Base-by-base conservation (phyloP, 1,140 invertebrate species). In the Drosophila suzukii region DNA sequence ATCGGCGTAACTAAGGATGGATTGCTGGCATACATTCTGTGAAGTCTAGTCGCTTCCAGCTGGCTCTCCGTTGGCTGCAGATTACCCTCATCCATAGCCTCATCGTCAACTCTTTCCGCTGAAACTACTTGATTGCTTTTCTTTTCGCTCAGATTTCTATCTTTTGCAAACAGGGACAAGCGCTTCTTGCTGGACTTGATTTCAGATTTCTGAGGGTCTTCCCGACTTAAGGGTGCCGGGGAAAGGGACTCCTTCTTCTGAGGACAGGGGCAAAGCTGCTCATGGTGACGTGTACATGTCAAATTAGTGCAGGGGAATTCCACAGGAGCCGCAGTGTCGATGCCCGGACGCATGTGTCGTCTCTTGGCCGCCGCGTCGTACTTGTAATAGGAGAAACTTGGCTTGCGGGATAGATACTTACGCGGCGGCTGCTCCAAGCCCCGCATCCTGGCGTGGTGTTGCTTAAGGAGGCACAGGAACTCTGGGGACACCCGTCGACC, bases 281-380 rank as follows among this genome's bases (percentile, higher is more conserved):
- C 20, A 2, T 8, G 13, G 11, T 39, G 39, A 4, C 60, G 53
- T 7, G 36, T 34, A 44, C 68, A 72, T 4, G 13, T 1, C 15
- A 46, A 2, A 53, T 57, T 51, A 5, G n/a, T 43, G 39, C 61
- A 66, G 2, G 70, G 30, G 24, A 75, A 75, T 7, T 65, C 36
- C 15, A 75, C 4, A 6, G 73, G 73, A 4, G 73, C 73, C 4
- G 73, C 70, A 11, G 73, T 75, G 15, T 65, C 53, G 6, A 75
- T 75, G 2, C 73, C 73, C 3, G 59, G 51, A 41, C 60, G 73
- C 54, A 75, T 74, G 27, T 65, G 70, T 0, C 73, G 60, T 2
- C 50, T 47, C 34, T 58, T 75, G 15, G 12, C 47, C 4, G 4
- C 30, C 10, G 17, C n/a, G 46, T 74, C 47, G 34, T 66, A 75